A percentile compares a stretch with the other conserved stretches of the same genome.
phyloP scores from a whole-genome alignment of 1,140 invertebrate genomes.

The Ephestia elutella region DNA sequence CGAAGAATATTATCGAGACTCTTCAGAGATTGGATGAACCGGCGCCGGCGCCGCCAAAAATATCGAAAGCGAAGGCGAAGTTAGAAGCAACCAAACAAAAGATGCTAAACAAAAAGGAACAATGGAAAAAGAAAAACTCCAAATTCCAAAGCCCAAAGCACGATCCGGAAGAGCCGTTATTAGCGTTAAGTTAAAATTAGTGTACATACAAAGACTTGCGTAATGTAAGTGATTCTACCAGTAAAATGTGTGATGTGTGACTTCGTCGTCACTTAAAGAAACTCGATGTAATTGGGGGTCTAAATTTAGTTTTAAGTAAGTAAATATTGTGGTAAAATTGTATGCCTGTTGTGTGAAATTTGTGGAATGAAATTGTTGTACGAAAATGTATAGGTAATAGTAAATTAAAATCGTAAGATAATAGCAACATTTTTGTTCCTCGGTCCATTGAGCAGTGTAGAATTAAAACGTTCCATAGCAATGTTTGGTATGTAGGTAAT shows the following conservation, averaged over 20 bases:
- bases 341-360: conserved; percentile 37
- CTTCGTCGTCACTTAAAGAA: conserved; percentile 31
- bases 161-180: conserved; percentile 63
- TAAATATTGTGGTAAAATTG: conserved; percentile 26
- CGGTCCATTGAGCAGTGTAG: background rate
- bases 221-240: conserved; percentile 54
- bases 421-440: conserved; percentile 6
- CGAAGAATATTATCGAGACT: conserved; percentile 88
- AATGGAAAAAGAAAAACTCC: conserved; percentile 60
- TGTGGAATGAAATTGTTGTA: conserved; percentile 31
- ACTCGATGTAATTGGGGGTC: conserved; percentile 44
- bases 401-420: conserved; percentile 48
- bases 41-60: conserved; percentile 73
- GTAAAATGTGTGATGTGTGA: conserved; percentile 41
- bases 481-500: background rate
- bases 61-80: conserved; percentile 78
- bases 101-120: conserved; percentile 56
- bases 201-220: conserved; percentile 55
- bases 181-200: conserved; percentile 69
- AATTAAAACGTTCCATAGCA: background rate
- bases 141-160: conserved; percentile 59
- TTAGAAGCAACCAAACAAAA: conserved; percentile 68
- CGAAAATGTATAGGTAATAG: conserved; percentile 33
- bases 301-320: conserved; percentile 54
- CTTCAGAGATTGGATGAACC: conserved; percentile 80